Conservation (phyloP, 2,888 invertebrate species). For the Philopedon plagiatum region DNA sequence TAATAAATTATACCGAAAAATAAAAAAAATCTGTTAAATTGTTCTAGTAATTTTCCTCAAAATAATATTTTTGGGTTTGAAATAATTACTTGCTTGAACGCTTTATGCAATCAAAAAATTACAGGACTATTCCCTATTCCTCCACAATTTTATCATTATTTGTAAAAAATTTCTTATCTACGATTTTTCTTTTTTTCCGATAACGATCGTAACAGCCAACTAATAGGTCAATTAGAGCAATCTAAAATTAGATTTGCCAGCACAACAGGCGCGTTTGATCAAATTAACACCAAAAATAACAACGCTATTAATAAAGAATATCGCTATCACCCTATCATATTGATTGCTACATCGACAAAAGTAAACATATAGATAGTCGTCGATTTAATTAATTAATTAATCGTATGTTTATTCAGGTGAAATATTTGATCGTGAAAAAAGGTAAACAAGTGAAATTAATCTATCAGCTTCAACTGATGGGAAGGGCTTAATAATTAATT, state of each 20-base stretch:
- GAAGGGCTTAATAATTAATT: background rate
- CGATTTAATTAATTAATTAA: background rate
- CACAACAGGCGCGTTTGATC: background rate
- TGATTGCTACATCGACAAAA: background rate
- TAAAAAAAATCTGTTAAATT: no score
- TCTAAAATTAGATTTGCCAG: background rate
- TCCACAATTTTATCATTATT: no score
- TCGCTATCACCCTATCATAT: background rate
- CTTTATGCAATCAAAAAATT: no score
- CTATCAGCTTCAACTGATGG: background rate
- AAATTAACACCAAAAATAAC: background rate
- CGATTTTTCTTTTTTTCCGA: background rate
- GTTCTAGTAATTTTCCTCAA: no score
- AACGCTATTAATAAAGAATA: background rate
- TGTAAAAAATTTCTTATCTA: no score
- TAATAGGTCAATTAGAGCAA: background rate
- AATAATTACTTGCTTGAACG: no score
- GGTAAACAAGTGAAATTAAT: background rate
- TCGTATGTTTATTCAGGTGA: slow-evolving; percentile 2
- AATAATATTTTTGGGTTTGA: no score
- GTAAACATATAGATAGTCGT: background rate
- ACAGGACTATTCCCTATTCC: no score
- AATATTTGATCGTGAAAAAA: background rate
- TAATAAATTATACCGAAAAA: no score
- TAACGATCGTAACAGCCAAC: background rate